Evolutionary conservation across 2,797 vertebrate genomes (phyloP).

Genomic region (Argya squamiceps): DNA sequence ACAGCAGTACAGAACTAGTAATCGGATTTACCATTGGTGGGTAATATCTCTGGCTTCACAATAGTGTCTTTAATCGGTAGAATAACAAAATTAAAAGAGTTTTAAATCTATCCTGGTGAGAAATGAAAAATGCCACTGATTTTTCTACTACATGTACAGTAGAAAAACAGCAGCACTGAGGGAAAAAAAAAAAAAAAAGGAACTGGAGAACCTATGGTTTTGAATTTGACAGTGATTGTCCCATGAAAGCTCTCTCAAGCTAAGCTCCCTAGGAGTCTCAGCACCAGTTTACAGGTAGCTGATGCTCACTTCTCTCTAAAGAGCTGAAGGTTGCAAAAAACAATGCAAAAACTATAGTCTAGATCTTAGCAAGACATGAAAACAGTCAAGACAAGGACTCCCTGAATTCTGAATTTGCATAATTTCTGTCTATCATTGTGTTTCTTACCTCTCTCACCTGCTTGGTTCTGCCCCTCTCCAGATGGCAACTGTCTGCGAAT

Average conservation of each 20-base stretch:
- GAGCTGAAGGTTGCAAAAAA: background rate
- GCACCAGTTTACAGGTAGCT: background rate
- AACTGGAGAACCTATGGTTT: background rate
- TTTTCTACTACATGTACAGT: background rate
- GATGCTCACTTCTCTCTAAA: background rate
- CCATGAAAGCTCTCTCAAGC: background rate
- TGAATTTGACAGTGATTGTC: background rate
- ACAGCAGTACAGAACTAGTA: background rate
- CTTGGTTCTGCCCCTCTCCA: slow-evolving; percentile 26
- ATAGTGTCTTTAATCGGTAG: background rate
- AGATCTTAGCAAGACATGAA: background rate
- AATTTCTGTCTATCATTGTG: fast-evolving
- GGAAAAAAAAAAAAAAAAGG: background rate
- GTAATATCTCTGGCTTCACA: background rate
- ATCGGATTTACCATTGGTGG: background rate
- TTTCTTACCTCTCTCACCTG: background rate
- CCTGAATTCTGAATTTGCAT: too few relatives aligned
- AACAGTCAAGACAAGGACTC: background rate
- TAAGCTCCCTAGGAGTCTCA: background rate
- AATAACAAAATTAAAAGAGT: background rate
- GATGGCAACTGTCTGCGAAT: slow-evolving; percentile 88
- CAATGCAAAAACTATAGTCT: background rate
- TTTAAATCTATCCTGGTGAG: background rate
- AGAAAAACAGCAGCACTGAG: background rate
- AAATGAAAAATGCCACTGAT: background rate